Base-by-base conservation (phyloP, 2,888 invertebrate genomes). In the Agrenia bidenticulata region DNA sequence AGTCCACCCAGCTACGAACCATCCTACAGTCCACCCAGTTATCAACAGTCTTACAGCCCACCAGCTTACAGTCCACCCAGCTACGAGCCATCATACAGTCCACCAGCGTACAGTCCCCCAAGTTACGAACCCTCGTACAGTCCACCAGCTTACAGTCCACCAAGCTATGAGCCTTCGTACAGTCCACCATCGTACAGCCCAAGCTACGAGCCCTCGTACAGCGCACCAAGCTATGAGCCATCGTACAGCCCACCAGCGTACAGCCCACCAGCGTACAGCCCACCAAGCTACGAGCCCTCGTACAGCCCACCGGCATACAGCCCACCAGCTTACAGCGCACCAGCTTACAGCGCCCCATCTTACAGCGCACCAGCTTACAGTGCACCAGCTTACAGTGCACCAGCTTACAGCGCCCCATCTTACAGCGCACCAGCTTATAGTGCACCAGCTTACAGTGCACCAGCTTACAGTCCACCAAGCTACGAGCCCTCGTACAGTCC, bases 371-470 rank as follows among this genome's bases (percentile, higher is more conserved):
- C 57, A 17, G 17, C 26, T 9, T 45, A 42, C 41, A 49, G 55
- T n/a, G 2, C 53, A 1, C 66, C 66, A 45, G 37, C 64, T 0
- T 42, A 42, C 21, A 59, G 61, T 55, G 68, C 66, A 45, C 9
- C 66, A 63, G 21, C 32, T n/a, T 64, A 67, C 53, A 27, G 63
- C n/a, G 27, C 67, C 19, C 58, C 63, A 45, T 5, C 59, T 11
- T 59, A 63, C 49, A 37, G 27, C 13, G 39, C 63, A 23, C 37
- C 57, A 17, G 17, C 26, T 9, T 45, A 42, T 45, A 49, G 55
- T n/a, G 2, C 53, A 1, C 66, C 66, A 45, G 37, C 64, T 0
- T 42, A 42, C 21, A 59, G 61, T 55, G 13, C 15, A 26, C 67
- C 67, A 26, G 41, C 61, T 4, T 17, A 50, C 19, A 61, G 61